Conservation (phyloP, 2,113 vertebrate species). For the Passer domesticus region DNA sequence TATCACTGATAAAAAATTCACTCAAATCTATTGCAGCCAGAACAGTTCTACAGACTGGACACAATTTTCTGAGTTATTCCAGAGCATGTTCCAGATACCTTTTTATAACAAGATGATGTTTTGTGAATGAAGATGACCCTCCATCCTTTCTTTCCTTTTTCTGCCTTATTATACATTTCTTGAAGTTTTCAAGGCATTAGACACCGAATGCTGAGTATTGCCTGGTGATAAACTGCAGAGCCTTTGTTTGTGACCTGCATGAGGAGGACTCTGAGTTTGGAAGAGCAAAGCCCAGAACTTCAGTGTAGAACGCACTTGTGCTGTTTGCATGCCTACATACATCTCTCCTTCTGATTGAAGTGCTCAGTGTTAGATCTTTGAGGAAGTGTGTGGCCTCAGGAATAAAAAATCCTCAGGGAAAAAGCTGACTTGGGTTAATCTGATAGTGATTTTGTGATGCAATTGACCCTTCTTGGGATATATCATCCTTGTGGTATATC, state of each 20-base stretch:
- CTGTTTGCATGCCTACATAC: not conserved
- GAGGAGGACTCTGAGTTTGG: not conserved
- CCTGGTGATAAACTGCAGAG: not conserved
- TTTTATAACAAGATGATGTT: not conserved
- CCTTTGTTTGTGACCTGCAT: not conserved
- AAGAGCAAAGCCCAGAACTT: not conserved
- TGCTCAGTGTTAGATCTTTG: not conserved
- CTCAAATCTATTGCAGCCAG: not conserved
- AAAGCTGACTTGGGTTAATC: not conserved
- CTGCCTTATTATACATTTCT: not conserved
- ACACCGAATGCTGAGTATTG: not conserved
- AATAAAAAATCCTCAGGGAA: not conserved
- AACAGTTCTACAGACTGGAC: not conserved
- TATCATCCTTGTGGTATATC: not conserved
- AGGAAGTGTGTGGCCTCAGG: not conserved
- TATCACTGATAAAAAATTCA: constrained; percentile 17
- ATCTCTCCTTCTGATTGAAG: not conserved
- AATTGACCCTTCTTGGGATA: not conserved
- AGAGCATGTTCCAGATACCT: not conserved
- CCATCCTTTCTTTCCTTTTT: not conserved
- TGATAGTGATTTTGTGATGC: not conserved
- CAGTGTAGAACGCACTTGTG: not conserved
- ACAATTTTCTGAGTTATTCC: not conserved
- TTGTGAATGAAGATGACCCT: not conserved
- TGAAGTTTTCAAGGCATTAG: not conserved